Evolutionary conservation across 2,113 vertebrate genomes (phyloP), one percentile per base, ranked within the genome.

Genomic region (Cygnus atratus): DNA sequence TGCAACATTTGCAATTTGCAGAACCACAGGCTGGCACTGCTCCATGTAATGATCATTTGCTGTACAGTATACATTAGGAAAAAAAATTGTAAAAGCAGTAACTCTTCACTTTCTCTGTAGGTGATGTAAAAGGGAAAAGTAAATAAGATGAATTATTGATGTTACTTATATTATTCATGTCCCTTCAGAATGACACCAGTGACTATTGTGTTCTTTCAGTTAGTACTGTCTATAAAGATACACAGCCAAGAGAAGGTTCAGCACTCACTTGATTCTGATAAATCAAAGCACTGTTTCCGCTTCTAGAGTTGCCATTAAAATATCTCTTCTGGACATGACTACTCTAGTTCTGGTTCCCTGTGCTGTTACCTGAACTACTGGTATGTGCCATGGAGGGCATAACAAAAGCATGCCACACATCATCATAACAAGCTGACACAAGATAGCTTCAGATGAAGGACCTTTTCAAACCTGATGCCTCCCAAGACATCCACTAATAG

Each of bases 101-200:
- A 43, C 33, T 67, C 14, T 73, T 94, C 71, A 50, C 18, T 93
- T 93, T 97, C 87, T 94, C 78, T 44, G n/a, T 63, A 68, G 74
- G 26, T 44, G 57, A 79, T 63, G 33, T 55, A 79, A 81, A 94
- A 79, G n/a, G 9, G n/a, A 65, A 93, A 93, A 97, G 96, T 52
- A 94, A 91, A 67, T 81, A 43, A 67, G 72, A 65, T 92, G 80
- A 93, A 84, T 95, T 92, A 94, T 80, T 82, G 67, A 65, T 85
- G 65, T 33, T 3, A 4, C 57, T 88, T 90, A 72, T n/a, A 76
- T 66, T 33, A 12, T 65, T 88, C 58, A 20, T 48, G 37, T 85
- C 79, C 76, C 66, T 77, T 68, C 50, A 71, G 55, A 88, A 91
- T 58, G 35, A 41, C 46, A 58, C 25, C 37, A 50, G 21, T 94